Evolutionary conservation across 2,888 invertebrate species (phyloP).

Genomic region (Ashinkailepas kermadecensis): DNA sequence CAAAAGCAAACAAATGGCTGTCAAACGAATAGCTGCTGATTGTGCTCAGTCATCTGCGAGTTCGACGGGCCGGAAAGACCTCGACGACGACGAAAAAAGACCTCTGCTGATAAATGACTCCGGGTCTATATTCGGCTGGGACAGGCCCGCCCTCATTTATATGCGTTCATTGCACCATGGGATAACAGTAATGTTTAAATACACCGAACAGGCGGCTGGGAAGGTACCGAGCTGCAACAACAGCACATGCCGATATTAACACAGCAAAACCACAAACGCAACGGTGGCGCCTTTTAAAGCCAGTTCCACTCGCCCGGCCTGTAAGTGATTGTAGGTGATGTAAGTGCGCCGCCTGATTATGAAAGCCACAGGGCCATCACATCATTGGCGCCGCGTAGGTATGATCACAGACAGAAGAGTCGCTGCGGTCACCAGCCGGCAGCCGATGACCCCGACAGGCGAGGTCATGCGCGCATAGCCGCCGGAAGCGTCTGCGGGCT

Average conservation of each 20-base stretch:
- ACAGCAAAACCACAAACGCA: neutral
- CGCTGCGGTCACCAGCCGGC: too few species aligned
- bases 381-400: neutral
- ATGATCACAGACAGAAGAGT: neutral
- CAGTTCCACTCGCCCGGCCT: neutral
- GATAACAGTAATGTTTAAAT: neutral
- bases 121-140: neutral
- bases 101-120: neutral
- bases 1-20: constrained; percentile 4
- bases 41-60: neutral
- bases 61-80: neutral
- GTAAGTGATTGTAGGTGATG: too few species aligned
- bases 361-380: neutral
- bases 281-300: neutral
- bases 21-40: neutral
- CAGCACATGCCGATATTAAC: neutral
- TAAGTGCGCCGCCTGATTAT: neutral
- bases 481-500: neutral
- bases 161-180: neutral
- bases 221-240: neutral
- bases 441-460: neutral
- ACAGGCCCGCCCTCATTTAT: neutral
- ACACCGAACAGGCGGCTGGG: neutral
- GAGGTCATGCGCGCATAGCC: neutral
- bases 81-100: neutral